Percentiles rank a stretch among this genome's conserved stretches.
Evolutionary conservation across 2,888 invertebrate species (phyloP).

Genomic region (Carabus problematicus): DNA sequence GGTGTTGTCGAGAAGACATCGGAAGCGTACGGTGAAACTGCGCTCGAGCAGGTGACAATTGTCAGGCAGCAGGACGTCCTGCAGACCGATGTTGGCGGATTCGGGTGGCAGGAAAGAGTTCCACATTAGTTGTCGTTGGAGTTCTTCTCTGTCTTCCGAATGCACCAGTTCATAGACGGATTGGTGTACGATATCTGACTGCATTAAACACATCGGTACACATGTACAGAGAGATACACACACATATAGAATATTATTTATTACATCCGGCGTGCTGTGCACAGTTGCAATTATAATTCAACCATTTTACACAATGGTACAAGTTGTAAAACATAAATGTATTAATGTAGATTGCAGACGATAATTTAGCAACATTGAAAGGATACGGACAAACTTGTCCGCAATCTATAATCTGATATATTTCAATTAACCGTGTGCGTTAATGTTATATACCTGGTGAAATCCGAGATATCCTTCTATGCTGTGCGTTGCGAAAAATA

Average conservation of each 20-base stretch:
- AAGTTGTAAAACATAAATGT: conserved; percentile 33
- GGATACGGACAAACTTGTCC: neutral
- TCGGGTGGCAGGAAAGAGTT: conserved; percentile 89
- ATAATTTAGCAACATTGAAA: neutral
- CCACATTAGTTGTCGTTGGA: conserved; percentile 94
- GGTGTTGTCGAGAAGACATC: conserved; percentile 98
- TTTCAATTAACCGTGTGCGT: neutral
- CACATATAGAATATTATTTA: too few species aligned
- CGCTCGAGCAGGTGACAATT: conserved; percentile 90
- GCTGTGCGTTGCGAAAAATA: conserved; percentile 99
- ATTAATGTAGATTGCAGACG: neutral
- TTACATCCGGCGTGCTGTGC: too few species aligned
- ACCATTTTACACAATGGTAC: too few species aligned
- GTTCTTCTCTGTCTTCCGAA: conserved; percentile 97
- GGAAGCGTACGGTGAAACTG: conserved; percentile 97
- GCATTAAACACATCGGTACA: conserved; percentile 52
- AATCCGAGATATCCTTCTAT: conserved; percentile 99
- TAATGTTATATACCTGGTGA: conserved; percentile 86
- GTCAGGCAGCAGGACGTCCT: conserved; percentile 89
- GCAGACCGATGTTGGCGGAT: conserved; percentile 78
- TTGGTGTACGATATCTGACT: conserved; percentile 99
- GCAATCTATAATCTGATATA: too few species aligned
- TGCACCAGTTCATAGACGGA: conserved; percentile 99
- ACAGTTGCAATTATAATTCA: too few species aligned
- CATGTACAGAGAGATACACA: too few species aligned